A percentile compares a stretch with the other conserved stretches of the same genome.
These are phyloP conservation scores for Amphimallon solstitiale DNA, from an alignment of 2,888 invertebrate genomes.

Conservation along the genomic window DNA sequence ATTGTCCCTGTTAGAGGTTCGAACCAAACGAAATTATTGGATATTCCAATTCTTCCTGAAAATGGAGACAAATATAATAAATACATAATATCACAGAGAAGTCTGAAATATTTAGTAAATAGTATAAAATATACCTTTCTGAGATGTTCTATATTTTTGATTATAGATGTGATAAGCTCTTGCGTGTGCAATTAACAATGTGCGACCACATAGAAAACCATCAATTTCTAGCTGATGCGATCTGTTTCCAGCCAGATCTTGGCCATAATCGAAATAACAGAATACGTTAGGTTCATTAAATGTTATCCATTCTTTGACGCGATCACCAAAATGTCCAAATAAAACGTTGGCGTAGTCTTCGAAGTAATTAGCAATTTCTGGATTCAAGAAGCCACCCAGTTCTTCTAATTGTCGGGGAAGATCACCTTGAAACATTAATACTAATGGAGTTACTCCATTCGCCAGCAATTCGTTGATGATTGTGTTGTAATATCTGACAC, in stretches of 20 bases:
- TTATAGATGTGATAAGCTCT: constrained; percentile 68
- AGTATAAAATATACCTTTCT: too few species aligned
- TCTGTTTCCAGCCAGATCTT: constrained; percentile 16
- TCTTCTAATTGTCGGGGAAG: constrained; percentile 69
- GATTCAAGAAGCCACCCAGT: constrained; percentile 74
- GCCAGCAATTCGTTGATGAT: constrained; percentile 69
- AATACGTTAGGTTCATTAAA: constrained; percentile 46
- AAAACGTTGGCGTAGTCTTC: constrained; percentile 69
- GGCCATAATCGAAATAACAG: constrained; percentile 38
- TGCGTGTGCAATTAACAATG: constrained; percentile 70
- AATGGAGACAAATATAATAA: background rate
- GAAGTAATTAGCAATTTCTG: constrained; percentile 69
- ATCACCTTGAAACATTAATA: constrained; percentile 75
- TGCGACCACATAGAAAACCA: constrained; percentile 70
- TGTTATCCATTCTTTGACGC: constrained; percentile 46
- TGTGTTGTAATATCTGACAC: constrained; percentile 72
- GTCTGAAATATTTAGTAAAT: background rate
- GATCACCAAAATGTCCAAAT: constrained; percentile 64
- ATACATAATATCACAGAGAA: background rate
- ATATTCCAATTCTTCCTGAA: constrained; percentile 67
- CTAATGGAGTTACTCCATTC: constrained; percentile 67
- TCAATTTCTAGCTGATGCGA: too few species aligned
- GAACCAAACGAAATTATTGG: constrained; percentile 65
- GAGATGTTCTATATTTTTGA: constrained; percentile 59
- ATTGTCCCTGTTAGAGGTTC: constrained; percentile 61